A percentile compares a stretch with the other conserved stretches of the same genome.
Evolutionary conservation across 2,888 invertebrate species (phyloP).

Genomic region (Calliphora vomitoria): DNA sequence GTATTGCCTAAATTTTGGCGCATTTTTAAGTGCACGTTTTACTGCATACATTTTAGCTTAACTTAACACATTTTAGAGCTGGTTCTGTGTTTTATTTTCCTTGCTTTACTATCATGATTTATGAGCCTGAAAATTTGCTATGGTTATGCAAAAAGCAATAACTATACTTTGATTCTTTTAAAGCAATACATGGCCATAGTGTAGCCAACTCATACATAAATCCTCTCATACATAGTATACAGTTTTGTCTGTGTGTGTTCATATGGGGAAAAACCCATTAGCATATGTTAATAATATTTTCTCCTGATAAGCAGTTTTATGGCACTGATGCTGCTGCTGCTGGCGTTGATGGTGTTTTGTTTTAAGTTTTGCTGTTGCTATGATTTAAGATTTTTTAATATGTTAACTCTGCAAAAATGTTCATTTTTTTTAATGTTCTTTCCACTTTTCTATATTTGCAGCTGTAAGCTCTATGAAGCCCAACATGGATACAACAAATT

Average conservation of each 20-base stretch:
- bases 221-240: background rate
- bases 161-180: slow-evolving; percentile 48
- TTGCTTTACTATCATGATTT: slow-evolving; percentile 72
- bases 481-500: slow-evolving; percentile 94
- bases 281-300: slow-evolving; percentile 75
- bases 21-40: slow-evolving; percentile 72
- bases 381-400: slow-evolving; percentile 65
- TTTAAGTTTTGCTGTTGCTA: slow-evolving; percentile 26
- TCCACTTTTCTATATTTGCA: slow-evolving; percentile 85
- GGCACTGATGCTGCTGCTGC: background rate
- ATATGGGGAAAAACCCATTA: slow-evolving; percentile 70
- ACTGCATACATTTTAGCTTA: slow-evolving; percentile 67
- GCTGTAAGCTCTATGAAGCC: slow-evolving; percentile 96
- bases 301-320: slow-evolving; percentile 72
- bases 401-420: slow-evolving; percentile 59
- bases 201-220: background rate
- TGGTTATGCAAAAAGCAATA: slow-evolving; percentile 63
- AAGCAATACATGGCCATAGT: background rate
- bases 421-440: slow-evolving; percentile 23
- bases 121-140: slow-evolving; percentile 74
- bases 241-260: background rate
- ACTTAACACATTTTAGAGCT: slow-evolving; percentile 54
- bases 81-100: slow-evolving; percentile 51
- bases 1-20: slow-evolving; percentile 69
- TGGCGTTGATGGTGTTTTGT: slow-evolving; percentile 30